Conservation (phyloP, 2,797 vertebrate species). For the Scolopax rusticola region DNA sequence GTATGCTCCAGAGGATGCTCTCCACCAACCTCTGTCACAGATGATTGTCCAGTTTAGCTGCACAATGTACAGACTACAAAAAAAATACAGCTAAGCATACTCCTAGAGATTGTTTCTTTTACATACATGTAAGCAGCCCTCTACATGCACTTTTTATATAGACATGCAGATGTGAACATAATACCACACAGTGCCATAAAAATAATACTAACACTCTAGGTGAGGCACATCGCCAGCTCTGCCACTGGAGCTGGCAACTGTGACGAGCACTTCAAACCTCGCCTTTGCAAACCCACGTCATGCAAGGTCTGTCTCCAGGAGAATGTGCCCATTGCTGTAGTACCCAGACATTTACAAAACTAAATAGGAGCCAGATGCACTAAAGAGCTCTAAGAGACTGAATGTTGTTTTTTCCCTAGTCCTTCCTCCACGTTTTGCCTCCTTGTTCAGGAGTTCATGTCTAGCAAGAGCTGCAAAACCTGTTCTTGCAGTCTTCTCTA, state of each 20-base stretch:
- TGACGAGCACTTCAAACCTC: not conserved
- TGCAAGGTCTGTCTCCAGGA: not conserved
- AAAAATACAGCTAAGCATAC: not conserved
- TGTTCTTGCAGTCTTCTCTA: constrained; percentile 43
- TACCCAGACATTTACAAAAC: not conserved
- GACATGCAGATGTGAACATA: not conserved
- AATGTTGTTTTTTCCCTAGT: not conserved
- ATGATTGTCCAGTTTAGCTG: not conserved
- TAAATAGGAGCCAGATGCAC: not conserved
- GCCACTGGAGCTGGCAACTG: not conserved
- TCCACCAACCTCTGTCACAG: not conserved
- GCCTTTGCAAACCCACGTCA: not conserved
- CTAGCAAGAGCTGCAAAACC: constrained; percentile 54
- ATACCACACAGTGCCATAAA: not conserved
- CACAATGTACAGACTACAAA: not conserved
- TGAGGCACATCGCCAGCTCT: not conserved
- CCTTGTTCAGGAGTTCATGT: constrained; percentile 10
- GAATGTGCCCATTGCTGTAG: not conserved
- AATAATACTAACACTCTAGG: not conserved
- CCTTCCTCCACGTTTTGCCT: not conserved
- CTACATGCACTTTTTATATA: not conserved
- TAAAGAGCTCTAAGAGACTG: not conserved
- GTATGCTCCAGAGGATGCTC: not conserved
- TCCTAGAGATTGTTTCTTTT: not conserved
- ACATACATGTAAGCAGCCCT: not conserved